Base-by-base conservation (phyloP, 1,140 invertebrate genomes). In the Bombus soroeensis region DNA sequence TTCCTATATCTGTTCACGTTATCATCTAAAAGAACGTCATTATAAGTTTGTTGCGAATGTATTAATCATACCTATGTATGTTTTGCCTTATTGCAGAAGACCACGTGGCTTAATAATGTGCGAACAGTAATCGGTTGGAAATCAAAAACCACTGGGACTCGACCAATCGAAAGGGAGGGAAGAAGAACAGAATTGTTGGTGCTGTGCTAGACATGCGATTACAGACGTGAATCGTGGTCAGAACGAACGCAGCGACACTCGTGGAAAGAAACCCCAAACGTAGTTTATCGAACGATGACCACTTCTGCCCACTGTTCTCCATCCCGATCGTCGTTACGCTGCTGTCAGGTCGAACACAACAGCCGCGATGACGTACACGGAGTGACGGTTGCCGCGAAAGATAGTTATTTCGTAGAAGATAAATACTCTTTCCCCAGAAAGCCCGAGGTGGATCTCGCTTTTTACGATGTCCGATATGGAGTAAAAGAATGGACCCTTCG, bases 401-500 rank as follows among this genome's bases (percentile, higher is more conserved):
- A 94, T 22, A 93, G 93, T 76, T 95, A 94, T 43, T 93, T 93
- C 43, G n/a, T 93, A 3, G 90, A 94, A 62, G 93, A 95, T 78
- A 95, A 94, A 3, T 92, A 93, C 66, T 92, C 89, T 9, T 95
- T 95, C 32, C 94, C 94, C 0, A 95, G 93, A 66, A 92, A 94
- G 77, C 94, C 95, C 0, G 93, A 95, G 81, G 53, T 95, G 59
- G 91, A 95, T 43, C 88, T 95, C 0, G 81, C 92, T 6, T 95
- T 95, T 73, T 84, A 81, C 18, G 89, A 95, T 68, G 89, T 95
- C 13, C 90, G 89, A 5, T 95, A 93, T 43, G 74, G 87, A n/a
- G 91, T 95, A 28, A 93, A 84, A 32, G 74, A 91, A 75, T 95
- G 95, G 95, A 94, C 59, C 59, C 25, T 95, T 5, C 89, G 88